Percentiles rank a stretch among this genome's conserved stretches.
Evolutionary conservation across 2,888 invertebrate genomes (phyloP).

Genomic region (Archaeoteleia sp.): DNA sequence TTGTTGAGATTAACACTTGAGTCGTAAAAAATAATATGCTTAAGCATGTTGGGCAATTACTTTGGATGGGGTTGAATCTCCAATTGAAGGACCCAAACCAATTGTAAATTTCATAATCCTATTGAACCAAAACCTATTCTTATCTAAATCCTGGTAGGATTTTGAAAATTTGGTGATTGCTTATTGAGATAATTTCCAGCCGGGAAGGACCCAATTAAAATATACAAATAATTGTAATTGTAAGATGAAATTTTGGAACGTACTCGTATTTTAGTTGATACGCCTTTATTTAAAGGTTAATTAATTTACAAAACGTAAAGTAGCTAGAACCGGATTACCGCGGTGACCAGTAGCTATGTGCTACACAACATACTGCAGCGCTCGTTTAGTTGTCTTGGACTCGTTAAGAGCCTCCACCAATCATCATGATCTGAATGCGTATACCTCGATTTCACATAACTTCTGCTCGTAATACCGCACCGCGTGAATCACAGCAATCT

Average conservation of each 20-base stretch:
- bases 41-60: constrained; percentile 13
- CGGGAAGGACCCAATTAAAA: too few species aligned
- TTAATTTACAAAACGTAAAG: constrained; percentile 56
- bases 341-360: constrained; percentile 51
- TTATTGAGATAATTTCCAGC: too few species aligned
- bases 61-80: too few species aligned
- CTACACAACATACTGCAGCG: constrained; percentile 27
- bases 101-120: too few species aligned
- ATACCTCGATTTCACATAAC: constrained; percentile 46
- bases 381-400: constrained; percentile 47
- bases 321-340: constrained; percentile 58
- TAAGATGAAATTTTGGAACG: too few species aligned
- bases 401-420: constrained; percentile 45
- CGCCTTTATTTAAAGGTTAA: constrained; percentile 40
- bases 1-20: too few species aligned
- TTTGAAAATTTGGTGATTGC: too few species aligned
- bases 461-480: constrained; percentile 39
- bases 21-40: too few species aligned
- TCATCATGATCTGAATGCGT: constrained; percentile 49
- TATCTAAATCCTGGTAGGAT: too few species aligned
- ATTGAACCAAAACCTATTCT: too few species aligned
- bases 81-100: too few species aligned
- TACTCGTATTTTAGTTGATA: background rate
- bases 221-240: too few species aligned
- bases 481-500: constrained; percentile 49